phyloP scores from a whole-genome alignment of 2,888 invertebrate species.

The Leucania comma region DNA sequence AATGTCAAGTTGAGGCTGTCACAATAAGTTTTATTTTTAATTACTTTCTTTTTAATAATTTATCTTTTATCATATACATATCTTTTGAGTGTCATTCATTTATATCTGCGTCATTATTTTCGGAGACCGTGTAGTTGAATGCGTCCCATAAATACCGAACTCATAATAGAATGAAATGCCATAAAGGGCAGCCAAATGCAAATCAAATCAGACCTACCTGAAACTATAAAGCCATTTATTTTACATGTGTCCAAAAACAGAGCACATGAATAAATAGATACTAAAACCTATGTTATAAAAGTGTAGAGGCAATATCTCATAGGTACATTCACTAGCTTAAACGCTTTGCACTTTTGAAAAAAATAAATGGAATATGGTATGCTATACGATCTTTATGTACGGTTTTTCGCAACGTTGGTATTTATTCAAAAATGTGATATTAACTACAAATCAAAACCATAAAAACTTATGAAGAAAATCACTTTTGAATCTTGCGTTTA shows the following conservation, averaged over 20 bases:
- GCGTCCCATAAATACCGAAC: background rate
- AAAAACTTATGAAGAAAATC: background rate
- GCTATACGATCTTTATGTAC: background rate
- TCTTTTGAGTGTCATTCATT: background rate
- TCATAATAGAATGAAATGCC: background rate
- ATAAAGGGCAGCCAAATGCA: background rate
- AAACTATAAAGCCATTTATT: background rate
- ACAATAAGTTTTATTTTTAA: too few species aligned
- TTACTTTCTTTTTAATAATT: too few species aligned
- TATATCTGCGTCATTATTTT: background rate
- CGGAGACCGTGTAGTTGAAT: background rate
- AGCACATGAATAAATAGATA: background rate
- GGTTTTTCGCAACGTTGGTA: too few species aligned
- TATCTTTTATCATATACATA: too few species aligned
- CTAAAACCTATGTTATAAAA: background rate
- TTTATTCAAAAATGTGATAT: background rate
- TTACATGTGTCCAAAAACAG: slow-evolving; percentile 3
- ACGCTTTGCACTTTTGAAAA: background rate
- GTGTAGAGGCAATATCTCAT: background rate
- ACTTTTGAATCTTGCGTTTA: background rate
- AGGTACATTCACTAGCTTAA: background rate
- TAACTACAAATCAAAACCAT: background rate
- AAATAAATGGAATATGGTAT: background rate
- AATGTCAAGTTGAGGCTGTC: too few species aligned
- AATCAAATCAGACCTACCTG: background rate